Percentiles rank a stretch among this genome's conserved stretches.
These are phyloP conservation scores for Camponotus fellah DNA, from an alignment of 2,888 invertebrate genomes.

Conservation along the genomic window DNA sequence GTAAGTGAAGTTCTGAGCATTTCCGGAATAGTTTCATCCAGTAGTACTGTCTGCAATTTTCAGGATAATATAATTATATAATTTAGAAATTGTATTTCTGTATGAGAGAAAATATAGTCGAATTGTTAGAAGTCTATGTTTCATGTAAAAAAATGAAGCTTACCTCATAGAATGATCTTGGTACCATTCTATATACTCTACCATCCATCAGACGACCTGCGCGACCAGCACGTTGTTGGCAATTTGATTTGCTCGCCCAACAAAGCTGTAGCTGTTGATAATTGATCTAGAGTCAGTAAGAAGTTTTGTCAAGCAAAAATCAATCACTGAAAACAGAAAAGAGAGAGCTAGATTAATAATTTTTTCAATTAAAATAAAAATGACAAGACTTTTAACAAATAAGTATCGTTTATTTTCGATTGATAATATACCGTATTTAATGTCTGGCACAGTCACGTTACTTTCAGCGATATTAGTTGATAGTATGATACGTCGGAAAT, in stretches of 20 bases:
- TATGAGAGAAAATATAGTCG: neutral
- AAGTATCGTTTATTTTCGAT: neutral
- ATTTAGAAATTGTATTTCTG: neutral
- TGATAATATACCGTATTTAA: constrained; percentile 90
- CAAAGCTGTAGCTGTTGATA: constrained; percentile 92
- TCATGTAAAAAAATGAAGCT: constrained; percentile 58
- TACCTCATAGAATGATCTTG: constrained; percentile 89
- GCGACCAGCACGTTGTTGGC: constrained; percentile 95
- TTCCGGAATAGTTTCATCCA: constrained; percentile 90
- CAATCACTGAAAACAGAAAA: constrained; percentile 90
- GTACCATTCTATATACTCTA: constrained; percentile 94
- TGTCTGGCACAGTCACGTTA: constrained; percentile 96
- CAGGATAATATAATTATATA: constrained; percentile 51
- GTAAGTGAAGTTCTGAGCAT: constrained; percentile 94
- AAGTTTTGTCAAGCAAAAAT: constrained; percentile 96
- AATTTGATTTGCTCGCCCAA: constrained; percentile 97
- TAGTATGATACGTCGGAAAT: constrained; percentile 93
- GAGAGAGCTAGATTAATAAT: neutral
- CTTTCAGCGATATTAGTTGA: constrained; percentile 97
- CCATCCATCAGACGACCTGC: constrained; percentile 96
- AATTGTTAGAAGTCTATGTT: neutral
- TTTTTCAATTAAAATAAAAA: neutral
- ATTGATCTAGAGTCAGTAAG: constrained; percentile 93
- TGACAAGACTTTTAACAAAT: neutral
- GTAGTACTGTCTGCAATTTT: constrained; percentile 80